Conservation (phyloP, 2,113 vertebrate genomes). For the Limanda limanda region DNA sequence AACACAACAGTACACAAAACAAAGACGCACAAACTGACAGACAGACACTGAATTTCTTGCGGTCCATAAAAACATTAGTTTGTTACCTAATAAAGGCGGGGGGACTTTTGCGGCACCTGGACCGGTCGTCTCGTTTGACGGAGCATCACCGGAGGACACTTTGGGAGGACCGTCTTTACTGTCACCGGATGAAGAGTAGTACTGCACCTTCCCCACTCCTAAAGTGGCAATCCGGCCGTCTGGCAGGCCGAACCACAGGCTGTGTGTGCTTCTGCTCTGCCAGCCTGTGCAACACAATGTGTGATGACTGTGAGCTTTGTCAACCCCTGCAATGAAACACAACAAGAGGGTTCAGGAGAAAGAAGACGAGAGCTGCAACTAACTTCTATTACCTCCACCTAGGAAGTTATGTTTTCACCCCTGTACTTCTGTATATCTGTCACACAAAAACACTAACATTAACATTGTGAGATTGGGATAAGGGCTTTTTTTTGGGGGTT, state of each 20-base stretch:
- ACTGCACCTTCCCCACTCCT: conserved; percentile 82
- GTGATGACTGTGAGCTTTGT: neutral
- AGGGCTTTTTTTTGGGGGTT: no score
- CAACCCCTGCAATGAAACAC: neutral
- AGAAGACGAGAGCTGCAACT: no score
- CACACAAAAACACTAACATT: no score
- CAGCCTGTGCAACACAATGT: conserved; percentile 82
- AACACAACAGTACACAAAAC: neutral
- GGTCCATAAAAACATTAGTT: neutral
- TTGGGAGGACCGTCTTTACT: conserved; percentile 75
- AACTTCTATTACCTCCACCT: no score
- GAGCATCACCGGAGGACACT: conserved; percentile 35
- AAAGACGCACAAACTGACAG: neutral
- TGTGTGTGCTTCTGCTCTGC: conserved; percentile 79
- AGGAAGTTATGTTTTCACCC: no score
- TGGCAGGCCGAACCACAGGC: conserved; percentile 76
- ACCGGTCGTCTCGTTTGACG: conserved; percentile 50
- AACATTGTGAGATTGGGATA: no score
- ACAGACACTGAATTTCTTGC: neutral
- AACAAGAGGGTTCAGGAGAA: no score
- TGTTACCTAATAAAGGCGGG: conserved; percentile 58
- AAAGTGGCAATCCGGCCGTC: conserved; percentile 77
- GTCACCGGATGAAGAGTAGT: conserved; percentile 84
- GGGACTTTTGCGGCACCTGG: conserved; percentile 42
- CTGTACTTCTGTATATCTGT: no score